phyloP scores from a whole-genome alignment of 2,888 invertebrate genomes.

The Ctena decussata region DNA sequence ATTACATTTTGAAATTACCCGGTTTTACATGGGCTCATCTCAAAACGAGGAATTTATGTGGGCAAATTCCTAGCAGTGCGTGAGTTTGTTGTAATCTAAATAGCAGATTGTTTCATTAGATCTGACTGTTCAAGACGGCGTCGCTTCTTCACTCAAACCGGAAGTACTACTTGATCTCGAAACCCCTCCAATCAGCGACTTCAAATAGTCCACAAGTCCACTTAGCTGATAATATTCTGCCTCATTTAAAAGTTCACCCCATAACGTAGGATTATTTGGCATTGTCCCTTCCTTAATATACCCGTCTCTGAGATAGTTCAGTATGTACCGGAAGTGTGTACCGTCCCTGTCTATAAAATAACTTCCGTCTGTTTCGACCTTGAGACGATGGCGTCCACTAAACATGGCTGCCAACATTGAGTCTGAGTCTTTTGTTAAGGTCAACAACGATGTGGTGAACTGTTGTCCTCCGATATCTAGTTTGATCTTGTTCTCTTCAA shows the following conservation, averaged over 20 bases:
- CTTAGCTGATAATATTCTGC: conserved; percentile 81
- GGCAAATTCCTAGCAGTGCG: too few relatives aligned
- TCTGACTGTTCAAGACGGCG: neutral
- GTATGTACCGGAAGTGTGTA: conserved; percentile 80
- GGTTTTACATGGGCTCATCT: too few relatives aligned
- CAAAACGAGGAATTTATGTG: too few relatives aligned
- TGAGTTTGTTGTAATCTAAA: too few relatives aligned
- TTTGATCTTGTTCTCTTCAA: conserved; percentile 82
- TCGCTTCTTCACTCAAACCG: neutral
- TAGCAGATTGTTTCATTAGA: too few relatives aligned
- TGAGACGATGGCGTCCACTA: conserved; percentile 81
- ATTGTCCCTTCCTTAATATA: conserved; percentile 82
- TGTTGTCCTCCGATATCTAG: conserved; percentile 82
- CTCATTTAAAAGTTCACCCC: conserved; percentile 80
- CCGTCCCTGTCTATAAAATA: conserved; percentile 84
- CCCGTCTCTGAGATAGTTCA: conserved; percentile 82
- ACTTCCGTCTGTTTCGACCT: conserved; percentile 80
- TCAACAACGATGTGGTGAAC: conserved; percentile 82
- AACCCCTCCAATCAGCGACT: conserved; percentile 61
- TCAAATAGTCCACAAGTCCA: conserved; percentile 76
- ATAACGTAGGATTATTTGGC: conserved; percentile 75
- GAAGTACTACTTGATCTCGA: conserved; percentile 57
- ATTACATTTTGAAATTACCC: too few relatives aligned
- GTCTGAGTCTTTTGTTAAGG: conserved; percentile 76
- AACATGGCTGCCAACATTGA: conserved; percentile 84